Evolutionary conservation across 2,888 invertebrate genomes (phyloP).

Genomic region (Piscicola geometra): DNA sequence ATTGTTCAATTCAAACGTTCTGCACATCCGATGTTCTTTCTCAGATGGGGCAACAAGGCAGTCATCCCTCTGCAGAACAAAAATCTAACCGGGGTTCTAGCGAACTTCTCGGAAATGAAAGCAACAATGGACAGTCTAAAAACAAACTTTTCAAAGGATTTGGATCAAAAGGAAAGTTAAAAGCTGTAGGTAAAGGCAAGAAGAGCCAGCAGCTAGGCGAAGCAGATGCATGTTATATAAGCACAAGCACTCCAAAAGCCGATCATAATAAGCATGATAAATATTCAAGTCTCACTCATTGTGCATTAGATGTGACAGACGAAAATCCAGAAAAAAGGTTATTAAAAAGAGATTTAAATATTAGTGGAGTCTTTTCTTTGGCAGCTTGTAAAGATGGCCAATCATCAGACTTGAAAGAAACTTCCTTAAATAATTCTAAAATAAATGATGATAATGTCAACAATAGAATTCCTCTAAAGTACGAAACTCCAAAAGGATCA

Average conservation of each 20-base stretch:
- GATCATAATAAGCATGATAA: neutral
- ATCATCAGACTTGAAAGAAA: too few relatives aligned
- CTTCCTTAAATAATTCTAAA: neutral
- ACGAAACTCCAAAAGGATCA: neutral
- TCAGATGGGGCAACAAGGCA: slow-evolving; percentile 29
- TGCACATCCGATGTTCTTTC: neutral
- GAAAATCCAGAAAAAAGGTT: neutral
- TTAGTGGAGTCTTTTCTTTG: too few relatives aligned
- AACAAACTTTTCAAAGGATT: slow-evolving; percentile 27
- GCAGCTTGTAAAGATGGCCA: too few relatives aligned
- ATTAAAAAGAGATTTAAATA: neutral
- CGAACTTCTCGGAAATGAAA: neutral
- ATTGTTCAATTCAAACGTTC: too few relatives aligned
- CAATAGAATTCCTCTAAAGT: neutral
- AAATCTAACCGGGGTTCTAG: neutral
- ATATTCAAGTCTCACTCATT: neutral
- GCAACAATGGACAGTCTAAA: neutral
- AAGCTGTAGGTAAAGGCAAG: slow-evolving; percentile 7
- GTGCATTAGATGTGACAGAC: neutral
- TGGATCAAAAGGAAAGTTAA: slow-evolving; percentile 11
- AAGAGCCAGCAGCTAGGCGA: neutral
- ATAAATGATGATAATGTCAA: neutral
- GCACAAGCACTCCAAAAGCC: neutral
- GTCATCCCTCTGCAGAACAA: neutral
- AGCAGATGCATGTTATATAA: neutral